These are phyloP conservation scores for Maconellicoccus hirsutus DNA, from an alignment of 1,140 invertebrate genomes.

Conservation along the genomic window DNA sequence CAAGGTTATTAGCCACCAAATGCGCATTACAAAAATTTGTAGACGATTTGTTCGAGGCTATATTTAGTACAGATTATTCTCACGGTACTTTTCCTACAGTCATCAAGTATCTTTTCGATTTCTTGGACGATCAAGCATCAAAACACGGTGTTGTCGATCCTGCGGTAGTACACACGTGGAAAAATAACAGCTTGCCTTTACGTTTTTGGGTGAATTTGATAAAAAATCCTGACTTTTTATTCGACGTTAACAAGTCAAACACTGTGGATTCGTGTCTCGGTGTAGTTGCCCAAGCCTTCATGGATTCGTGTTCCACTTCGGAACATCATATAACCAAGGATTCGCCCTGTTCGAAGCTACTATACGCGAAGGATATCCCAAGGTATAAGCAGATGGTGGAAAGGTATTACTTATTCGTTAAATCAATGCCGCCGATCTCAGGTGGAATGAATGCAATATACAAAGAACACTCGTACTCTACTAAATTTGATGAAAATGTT, in stretches of 20 bases:
- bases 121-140: conserved; percentile 95
- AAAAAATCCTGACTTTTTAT: conserved; percentile 93
- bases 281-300: conserved; percentile 91
- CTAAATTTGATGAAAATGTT: too few species aligned
- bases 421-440: too few species aligned
- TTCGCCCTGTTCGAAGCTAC: conserved; percentile 85
- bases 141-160: conserved; percentile 91
- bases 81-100: conserved; percentile 80
- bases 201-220: conserved; percentile 96
- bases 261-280: conserved; percentile 85
- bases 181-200: conserved; percentile 84
- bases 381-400: conserved; percentile 23
- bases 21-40: conserved; percentile 98
- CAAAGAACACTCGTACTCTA: too few species aligned
- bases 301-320: conserved; percentile 83
- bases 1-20: conserved; percentile 91
- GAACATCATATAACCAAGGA: conserved; percentile 85
- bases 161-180: conserved; percentile 99
- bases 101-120: conserved; percentile 99
- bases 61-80: conserved; percentile 94
- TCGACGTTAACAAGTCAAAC: conserved; percentile 86
- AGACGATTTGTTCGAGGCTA: conserved; percentile 96
- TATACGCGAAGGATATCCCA: conserved; percentile 66
- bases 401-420: too few species aligned
- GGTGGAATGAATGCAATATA: too few species aligned